Evolutionary conservation across 2,113 vertebrate species (phyloP).

Genomic region (Oreocharis arfaki): DNA sequence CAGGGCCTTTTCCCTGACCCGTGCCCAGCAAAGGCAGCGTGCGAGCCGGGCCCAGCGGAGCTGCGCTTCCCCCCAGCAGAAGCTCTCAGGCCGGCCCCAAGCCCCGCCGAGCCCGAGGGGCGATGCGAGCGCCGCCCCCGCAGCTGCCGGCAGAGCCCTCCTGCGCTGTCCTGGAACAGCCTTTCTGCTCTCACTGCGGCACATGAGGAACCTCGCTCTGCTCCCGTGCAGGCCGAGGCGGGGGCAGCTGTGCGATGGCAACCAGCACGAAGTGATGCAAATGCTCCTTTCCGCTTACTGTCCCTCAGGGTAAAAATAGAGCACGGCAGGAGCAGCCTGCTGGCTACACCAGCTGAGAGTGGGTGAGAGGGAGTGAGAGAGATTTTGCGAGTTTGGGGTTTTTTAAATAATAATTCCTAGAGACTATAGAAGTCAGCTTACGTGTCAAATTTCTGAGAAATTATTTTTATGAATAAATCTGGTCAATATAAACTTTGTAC

Average conservation of each 20-base stretch:
- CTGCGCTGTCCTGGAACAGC: neutral
- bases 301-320: neutral
- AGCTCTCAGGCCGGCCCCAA: too few relatives aligned
- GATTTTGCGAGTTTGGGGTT: neutral
- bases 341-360: neutral
- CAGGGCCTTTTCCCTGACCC: neutral
- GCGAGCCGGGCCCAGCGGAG: neutral
- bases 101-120: neutral
- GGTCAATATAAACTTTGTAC: neutral
- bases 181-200: neutral
- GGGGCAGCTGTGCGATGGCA: neutral
- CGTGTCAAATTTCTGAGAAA: neutral
- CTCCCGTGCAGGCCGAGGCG: neutral
- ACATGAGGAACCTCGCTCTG: neutral
- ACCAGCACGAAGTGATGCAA: neutral
- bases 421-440: neutral
- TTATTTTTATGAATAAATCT: neutral
- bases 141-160: neutral
- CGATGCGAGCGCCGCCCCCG: accelerated
- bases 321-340: neutral
- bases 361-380: neutral
- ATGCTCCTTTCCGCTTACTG: neutral
- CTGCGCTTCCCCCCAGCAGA: neutral
- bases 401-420: neutral
- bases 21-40: neutral